These are phyloP conservation scores for Pecten maximus DNA, from an alignment of 2,888 invertebrate genomes.

Conservation along the genomic window DNA sequence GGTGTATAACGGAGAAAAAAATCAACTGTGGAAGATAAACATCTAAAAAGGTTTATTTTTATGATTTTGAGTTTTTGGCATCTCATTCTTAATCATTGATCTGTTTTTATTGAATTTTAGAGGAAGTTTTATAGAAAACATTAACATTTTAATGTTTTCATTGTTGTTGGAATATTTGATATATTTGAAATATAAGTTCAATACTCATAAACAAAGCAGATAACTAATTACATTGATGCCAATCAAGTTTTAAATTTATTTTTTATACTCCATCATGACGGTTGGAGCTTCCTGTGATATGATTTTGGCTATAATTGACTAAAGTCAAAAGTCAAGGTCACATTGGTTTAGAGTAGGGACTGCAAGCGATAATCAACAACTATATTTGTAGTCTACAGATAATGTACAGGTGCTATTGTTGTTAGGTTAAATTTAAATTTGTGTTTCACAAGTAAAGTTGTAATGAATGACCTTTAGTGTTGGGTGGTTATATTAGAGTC, in stretches of 20 bases:
- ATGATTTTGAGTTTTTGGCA: background rate
- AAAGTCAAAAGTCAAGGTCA: slow-evolving; percentile 18
- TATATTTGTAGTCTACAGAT: background rate
- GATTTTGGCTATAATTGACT: background rate
- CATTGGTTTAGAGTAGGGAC: background rate
- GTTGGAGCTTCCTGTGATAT: slow-evolving; percentile 3
- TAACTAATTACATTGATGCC: background rate
- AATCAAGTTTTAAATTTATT: slow-evolving; percentile 5
- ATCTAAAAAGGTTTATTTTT: background rate
- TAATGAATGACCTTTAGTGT: background rate
- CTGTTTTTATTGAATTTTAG: background rate
- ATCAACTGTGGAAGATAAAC: background rate
- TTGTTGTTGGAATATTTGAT: background rate
- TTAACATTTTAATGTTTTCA: background rate
- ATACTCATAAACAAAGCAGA: background rate
- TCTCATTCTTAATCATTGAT: background rate
- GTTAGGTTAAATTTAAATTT: background rate
- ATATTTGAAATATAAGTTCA: background rate
- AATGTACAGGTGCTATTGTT: background rate
- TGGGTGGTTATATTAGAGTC: background rate
- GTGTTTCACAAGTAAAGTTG: background rate
- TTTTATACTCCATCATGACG: background rate
- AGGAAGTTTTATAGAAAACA: background rate
- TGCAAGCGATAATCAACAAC: background rate
- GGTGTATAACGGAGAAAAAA: background rate